Evolutionary conservation across 2,797 vertebrate genomes (phyloP).

Genomic region (Huso huso): DNA sequence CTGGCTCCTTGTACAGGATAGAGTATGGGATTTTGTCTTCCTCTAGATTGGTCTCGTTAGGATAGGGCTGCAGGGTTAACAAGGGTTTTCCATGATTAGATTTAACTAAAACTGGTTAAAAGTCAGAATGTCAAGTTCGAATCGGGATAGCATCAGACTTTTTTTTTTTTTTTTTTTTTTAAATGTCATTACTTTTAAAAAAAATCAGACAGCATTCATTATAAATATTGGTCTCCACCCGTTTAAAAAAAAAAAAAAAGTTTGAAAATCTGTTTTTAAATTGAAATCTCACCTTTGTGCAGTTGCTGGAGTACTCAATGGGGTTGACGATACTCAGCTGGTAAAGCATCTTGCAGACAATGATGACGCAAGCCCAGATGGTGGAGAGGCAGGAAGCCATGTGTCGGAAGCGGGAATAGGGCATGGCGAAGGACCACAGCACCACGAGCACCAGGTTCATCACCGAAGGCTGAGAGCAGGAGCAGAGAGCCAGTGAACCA

Average conservation of each 20-base stretch:
- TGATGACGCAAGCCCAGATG: slow-evolving; percentile 86
- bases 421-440: slow-evolving; percentile 83
- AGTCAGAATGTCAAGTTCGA: no score
- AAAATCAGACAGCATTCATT: no score
- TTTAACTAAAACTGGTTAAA: no score
- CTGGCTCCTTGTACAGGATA: slow-evolving; percentile 62
- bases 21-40: slow-evolving; percentile 63
- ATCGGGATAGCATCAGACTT: no score
- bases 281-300: slow-evolving; percentile 55
- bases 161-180: no score
- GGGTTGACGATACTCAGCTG: slow-evolving; percentile 82
- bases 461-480: slow-evolving; percentile 59
- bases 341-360: slow-evolving; percentile 95
- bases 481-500: no score
- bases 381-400: slow-evolving; percentile 93
- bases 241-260: no score
- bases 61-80: slow-evolving; percentile 51
- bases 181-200: no score
- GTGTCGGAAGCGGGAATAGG: slow-evolving; percentile 77
- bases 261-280: no score
- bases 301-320: slow-evolving; percentile 71
- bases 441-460: slow-evolving; percentile 87
- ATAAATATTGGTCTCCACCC: no score
- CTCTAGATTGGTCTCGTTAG: slow-evolving; percentile 72
- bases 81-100: no score